Base-by-base conservation (phyloP, 2,113 vertebrate species). In the Pluvialis apricaria region DNA sequence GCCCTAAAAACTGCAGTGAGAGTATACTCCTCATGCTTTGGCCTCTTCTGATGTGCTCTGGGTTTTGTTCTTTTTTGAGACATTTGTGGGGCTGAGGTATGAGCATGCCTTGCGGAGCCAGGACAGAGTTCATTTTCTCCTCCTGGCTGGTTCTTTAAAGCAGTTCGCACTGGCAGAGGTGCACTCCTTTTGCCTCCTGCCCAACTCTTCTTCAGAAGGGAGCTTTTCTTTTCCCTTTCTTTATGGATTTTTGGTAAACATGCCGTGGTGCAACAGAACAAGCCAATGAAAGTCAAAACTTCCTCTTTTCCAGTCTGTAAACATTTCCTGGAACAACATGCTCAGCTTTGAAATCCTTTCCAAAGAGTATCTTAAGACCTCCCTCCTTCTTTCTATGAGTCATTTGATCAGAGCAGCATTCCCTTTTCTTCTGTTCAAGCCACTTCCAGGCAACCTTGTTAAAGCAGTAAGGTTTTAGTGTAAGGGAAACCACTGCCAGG, bases 321-420 rank as follows among this genome's bases (percentile, higher is more conserved):
- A 97, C 95, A 97, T 95, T 97, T 97, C 96, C 95, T 97, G 96
- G 96, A 97, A 97, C 94, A 94, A 77, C 58, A 93, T 81, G 42
- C 81, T 92, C 79, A 61, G 94, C 95, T 97, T 97, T 97, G 94
- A 96, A 97, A 96, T 92, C 75, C 69, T 93, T 93, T 96, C 95
- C 96, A 96, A 88, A 86, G 84, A 93, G 78, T 85, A 75, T 97
- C 89, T 96, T 86, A 90, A 88, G 94, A 86, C 92, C 77, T 95
- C 92, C 88, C 91, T 95, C 95, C 81, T 64, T 96, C 82, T 70
- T 83, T 96, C 82, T 91, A 2, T 95, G 96, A 93, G 68, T 97
- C 97, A 96, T 61, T 95, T 61, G 91, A 91, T 97, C 83, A 60
- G 81, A 90, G 71, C 82, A 86, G 76, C 91, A 52, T 96, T 94